Conservation (phyloP, 2,888 invertebrate species). For the Electrophaes corylata region DNA sequence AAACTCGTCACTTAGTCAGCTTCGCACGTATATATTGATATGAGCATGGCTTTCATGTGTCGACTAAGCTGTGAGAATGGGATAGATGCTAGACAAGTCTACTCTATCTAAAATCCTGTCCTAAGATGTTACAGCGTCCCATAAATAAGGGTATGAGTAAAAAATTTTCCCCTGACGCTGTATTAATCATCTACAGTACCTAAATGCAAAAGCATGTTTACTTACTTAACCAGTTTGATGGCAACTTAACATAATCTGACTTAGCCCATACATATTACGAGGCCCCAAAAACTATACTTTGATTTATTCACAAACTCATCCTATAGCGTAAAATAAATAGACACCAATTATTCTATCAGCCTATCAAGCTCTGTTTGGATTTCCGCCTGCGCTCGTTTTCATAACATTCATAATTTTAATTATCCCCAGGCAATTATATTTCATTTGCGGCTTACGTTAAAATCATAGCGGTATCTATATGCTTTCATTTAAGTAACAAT, state of each 20-base stretch:
- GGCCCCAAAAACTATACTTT: conserved; percentile 5
- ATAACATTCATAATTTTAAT: conserved; percentile 66
- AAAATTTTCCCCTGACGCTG: too few species aligned
- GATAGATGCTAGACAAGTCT: too few species aligned
- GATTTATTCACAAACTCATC: conserved; percentile 1
- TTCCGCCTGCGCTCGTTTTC: conserved; percentile 49
- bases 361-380: conserved; percentile 46
- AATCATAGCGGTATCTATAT: conserved; percentile 47
- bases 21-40: too few species aligned
- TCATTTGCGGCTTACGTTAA: conserved; percentile 67
- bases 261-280: not conserved
- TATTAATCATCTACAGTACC: too few species aligned
- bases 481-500: conserved; percentile 44
- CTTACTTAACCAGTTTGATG: not conserved
- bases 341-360: conserved; percentile 13
- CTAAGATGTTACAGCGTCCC: too few species aligned
- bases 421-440: conserved; percentile 71
- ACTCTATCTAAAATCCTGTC: too few species aligned
- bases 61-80: too few species aligned
- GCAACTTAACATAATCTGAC: not conserved
- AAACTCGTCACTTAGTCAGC: too few species aligned
- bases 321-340: conserved; percentile 35
- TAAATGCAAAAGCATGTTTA: too few species aligned
- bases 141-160: too few species aligned
- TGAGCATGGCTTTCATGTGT: too few species aligned